phyloP scores from a whole-genome alignment of 2,888 invertebrate species.

The Drosophila longiperda region DNA sequence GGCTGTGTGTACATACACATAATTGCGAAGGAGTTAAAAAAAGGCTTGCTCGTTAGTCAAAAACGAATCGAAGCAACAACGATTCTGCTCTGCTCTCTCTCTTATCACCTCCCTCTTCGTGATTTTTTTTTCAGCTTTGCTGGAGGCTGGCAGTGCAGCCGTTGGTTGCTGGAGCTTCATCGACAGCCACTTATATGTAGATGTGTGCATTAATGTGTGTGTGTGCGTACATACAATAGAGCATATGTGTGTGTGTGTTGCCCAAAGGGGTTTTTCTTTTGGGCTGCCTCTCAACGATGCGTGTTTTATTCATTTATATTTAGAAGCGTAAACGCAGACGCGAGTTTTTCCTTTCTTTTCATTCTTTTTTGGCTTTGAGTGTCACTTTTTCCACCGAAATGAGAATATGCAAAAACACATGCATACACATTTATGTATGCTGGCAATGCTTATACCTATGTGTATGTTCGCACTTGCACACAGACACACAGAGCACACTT shows the following conservation, averaged over 20 bases:
- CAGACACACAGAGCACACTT: background rate
- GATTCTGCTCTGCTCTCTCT: conserved; percentile 6
- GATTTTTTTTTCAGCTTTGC: conserved; percentile 8
- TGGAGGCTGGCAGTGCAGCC: conserved; percentile 53
- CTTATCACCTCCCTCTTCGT: conserved; percentile 16
- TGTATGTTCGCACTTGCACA: conserved; percentile 10
- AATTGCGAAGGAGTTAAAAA: conserved; percentile 72
- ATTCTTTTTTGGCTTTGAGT: conserved; percentile 53
- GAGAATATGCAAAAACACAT: conserved; percentile 17
- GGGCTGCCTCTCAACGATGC: conserved; percentile 34
- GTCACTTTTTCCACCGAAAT: conserved; percentile 63
- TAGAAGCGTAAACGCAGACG: conserved; percentile 76
- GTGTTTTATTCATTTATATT: conserved; percentile 75
- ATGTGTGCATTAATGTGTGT: conserved; percentile 5
- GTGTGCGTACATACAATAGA: conserved; percentile 1
- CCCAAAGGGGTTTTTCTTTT: conserved; percentile 40
- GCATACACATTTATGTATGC: background rate
- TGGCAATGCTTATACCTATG: background rate
- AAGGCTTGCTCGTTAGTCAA: conserved; percentile 70
- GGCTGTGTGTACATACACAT: conserved; percentile 36
- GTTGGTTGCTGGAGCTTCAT: conserved; percentile 37
- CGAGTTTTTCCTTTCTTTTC: conserved; percentile 59
- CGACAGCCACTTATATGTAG: conserved; percentile 6
- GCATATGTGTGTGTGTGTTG: conserved; percentile 13
- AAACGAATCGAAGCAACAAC: conserved; percentile 34